Conservation (phyloP, 2,888 invertebrate genomes). For the Druceiella hillmani region DNA sequence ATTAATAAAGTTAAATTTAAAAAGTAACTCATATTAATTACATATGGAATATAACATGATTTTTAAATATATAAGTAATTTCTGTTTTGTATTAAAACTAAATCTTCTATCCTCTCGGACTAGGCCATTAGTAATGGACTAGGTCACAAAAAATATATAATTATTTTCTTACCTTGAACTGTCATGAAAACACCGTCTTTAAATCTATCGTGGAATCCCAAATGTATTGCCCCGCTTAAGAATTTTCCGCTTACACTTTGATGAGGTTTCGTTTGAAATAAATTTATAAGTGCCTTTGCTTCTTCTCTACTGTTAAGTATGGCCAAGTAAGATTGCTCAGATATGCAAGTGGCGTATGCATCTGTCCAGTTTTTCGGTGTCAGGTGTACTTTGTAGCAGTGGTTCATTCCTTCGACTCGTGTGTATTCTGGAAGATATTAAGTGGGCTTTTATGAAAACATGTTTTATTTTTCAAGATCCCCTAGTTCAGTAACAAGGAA, state of each 20-base stretch:
- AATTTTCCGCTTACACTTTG: conserved; percentile 27
- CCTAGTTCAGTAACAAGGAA: too few species aligned
- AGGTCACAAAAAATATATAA: too few species aligned
- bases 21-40: too few species aligned
- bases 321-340: conserved; percentile 35
- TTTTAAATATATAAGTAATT: too few species aligned
- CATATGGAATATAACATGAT: too few species aligned
- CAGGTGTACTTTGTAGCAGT: conserved; percentile 38
- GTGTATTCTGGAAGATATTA: too few species aligned
- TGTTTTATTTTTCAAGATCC: too few species aligned
- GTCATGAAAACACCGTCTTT: conserved; percentile 6
- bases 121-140: too few species aligned
- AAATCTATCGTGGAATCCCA: conserved; percentile 14
- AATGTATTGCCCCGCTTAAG: conserved; percentile 16
- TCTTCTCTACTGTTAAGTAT: conserved; percentile 33
- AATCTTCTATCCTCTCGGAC: too few species aligned
- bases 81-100: too few species aligned
- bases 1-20: too few species aligned
- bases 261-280: conserved; percentile 29
- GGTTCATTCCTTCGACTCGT: conserved; percentile 26
- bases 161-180: conserved; percentile 6
- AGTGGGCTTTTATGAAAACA: too few species aligned
- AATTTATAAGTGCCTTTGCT: conserved; percentile 28
- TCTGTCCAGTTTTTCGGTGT: conserved; percentile 34
- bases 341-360: conserved; percentile 32